Conservation (phyloP, 2,888 invertebrate genomes). For the Drosophila pseudotalamancana region DNA sequence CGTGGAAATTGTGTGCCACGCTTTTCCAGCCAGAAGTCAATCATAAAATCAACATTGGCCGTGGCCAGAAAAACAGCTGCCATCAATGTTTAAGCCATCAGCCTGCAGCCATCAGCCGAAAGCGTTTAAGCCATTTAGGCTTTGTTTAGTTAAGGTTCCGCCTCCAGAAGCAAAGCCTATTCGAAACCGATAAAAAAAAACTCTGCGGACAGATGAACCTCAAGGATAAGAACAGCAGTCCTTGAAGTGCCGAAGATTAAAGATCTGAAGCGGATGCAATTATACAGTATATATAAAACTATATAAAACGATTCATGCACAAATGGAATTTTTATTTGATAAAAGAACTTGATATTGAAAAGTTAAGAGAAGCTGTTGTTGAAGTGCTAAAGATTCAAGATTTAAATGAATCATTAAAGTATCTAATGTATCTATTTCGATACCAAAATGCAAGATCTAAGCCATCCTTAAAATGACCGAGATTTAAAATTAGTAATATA, state of each 20-base stretch:
- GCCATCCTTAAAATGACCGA: no score
- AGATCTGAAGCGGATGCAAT: no score
- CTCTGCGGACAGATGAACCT: background rate
- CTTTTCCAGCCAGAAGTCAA: slow-evolving; percentile 37
- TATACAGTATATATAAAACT: no score
- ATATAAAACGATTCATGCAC: no score
- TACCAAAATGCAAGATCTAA: no score
- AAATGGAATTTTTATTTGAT: no score
- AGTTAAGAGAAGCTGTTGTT: no score
- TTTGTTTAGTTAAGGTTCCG: slow-evolving; percentile 28
- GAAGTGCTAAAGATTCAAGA: no score
- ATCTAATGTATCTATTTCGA: no score
- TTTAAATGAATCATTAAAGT: no score
- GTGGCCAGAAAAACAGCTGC: slow-evolving; percentile 1
- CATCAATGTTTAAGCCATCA: background rate
- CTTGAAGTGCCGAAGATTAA: background rate
- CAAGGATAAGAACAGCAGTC: background rate
- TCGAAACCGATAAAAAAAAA: background rate
- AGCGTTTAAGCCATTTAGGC: slow-evolving; percentile 55
- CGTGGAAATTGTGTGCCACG: slow-evolving; percentile 32
- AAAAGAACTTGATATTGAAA: no score
- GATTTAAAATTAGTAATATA: no score
- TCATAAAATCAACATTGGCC: slow-evolving; percentile 49
- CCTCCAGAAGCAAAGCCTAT: background rate
- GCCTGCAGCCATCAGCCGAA: slow-evolving; percentile 25